These are phyloP conservation scores for Sphaeridia pumilis DNA, from an alignment of 2,888 invertebrate species.

Conservation along the genomic window DNA sequence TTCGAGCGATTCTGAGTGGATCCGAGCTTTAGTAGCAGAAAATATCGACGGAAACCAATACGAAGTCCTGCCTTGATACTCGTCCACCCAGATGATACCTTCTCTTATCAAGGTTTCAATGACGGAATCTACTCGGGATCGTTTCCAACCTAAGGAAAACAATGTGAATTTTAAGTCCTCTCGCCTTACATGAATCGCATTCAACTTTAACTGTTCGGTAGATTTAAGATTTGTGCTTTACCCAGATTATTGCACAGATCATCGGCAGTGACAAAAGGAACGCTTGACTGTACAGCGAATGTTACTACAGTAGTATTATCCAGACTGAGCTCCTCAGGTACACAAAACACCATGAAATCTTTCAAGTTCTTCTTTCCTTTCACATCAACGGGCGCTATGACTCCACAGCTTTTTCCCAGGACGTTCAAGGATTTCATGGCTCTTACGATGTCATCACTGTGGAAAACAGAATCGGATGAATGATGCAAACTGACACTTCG, in stretches of 20 bases:
- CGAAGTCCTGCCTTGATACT: constrained; percentile 53
- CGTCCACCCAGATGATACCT: constrained; percentile 87
- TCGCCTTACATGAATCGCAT: too few relatives aligned
- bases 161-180: too few relatives aligned
- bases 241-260: constrained; percentile 52
- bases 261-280: constrained; percentile 51
- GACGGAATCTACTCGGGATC: constrained; percentile 58
- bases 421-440: constrained; percentile 87
- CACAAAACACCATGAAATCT: constrained; percentile 82
- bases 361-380: constrained; percentile 45
- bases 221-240: too few relatives aligned
- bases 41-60: constrained; percentile 79
- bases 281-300: constrained; percentile 46
- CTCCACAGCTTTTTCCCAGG: constrained; percentile 89
- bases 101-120: constrained; percentile 79
- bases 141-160: constrained; percentile 58
- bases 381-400: constrained; percentile 54
- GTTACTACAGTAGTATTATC: constrained; percentile 83
- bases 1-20: too few relatives aligned
- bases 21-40: constrained; percentile 70
- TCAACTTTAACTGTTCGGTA: too few relatives aligned
- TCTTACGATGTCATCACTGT: constrained; percentile 82
- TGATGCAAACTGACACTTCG: too few relatives aligned
- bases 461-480: too few relatives aligned
- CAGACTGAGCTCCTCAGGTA: constrained; percentile 91